phyloP scores from a whole-genome alignment of 2,888 invertebrate species.

The Tryphoninae sp. region DNA sequence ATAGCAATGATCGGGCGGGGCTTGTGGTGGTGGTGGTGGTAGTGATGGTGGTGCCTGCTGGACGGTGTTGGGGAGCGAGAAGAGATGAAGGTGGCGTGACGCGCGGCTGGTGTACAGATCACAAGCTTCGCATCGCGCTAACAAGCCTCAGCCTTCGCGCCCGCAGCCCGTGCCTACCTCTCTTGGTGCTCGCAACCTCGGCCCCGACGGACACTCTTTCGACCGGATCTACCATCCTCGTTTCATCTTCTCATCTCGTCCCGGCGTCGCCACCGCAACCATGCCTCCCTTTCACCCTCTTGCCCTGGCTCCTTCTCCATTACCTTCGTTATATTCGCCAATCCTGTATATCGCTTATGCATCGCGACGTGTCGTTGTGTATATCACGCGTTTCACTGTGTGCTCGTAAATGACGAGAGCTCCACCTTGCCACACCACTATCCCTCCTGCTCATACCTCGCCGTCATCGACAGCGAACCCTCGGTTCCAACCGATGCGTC shows the following conservation, averaged over 20 bases:
- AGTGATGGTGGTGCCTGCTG: slow-evolving; percentile 38
- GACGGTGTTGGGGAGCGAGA: slow-evolving; percentile 33
- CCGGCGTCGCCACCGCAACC: slow-evolving; percentile 41
- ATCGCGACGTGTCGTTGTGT: slow-evolving; percentile 14
- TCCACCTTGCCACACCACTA: slow-evolving; percentile 1
- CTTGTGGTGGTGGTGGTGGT: slow-evolving; percentile 35
- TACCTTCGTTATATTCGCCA: not conserved
- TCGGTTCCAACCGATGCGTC: slow-evolving; percentile 40
- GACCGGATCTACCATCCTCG: slow-evolving; percentile 54
- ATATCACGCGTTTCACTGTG: slow-evolving; percentile 4
- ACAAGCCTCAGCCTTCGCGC: slow-evolving; percentile 65
- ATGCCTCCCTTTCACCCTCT: slow-evolving; percentile 21
- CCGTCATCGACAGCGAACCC: slow-evolving; percentile 60
- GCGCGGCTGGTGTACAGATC: slow-evolving; percentile 64
- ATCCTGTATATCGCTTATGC: slow-evolving; percentile 38
- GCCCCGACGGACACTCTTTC: slow-evolving; percentile 45
- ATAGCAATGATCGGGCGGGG: slow-evolving; percentile 63
- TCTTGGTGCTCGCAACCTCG: slow-evolving; percentile 39
- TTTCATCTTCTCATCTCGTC: slow-evolving; percentile 40
- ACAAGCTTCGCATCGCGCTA: slow-evolving; percentile 67
- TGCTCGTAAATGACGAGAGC: slow-evolving; percentile 48
- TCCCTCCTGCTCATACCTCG: slow-evolving; percentile 48
- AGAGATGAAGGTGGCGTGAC: slow-evolving; percentile 50
- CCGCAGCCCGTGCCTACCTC: slow-evolving; percentile 40
- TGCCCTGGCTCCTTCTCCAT: not conserved